Conservation (phyloP, 2,113 vertebrate species). For the Elanus axillaris region DNA sequence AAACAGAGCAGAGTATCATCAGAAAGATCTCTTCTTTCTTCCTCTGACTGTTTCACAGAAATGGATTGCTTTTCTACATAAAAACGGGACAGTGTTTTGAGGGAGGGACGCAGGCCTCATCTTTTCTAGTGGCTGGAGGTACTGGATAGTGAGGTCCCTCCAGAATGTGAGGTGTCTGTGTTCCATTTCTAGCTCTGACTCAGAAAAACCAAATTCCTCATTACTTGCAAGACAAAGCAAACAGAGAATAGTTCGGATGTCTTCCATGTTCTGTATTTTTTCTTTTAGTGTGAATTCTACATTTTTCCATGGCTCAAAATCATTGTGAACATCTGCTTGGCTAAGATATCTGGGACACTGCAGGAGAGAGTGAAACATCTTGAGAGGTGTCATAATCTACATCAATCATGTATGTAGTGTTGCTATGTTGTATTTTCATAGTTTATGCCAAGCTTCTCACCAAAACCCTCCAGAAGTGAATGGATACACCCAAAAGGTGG, state of each 20-base stretch:
- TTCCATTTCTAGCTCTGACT: conserved; percentile 28
- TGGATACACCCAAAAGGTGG: background rate
- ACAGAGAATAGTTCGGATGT: conserved; percentile 1
- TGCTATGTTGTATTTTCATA: background rate
- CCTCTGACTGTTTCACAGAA: background rate
- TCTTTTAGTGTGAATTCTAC: background rate
- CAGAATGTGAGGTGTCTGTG: background rate
- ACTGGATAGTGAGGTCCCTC: background rate
- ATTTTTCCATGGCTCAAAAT: conserved; percentile 26
- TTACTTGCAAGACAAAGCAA: conserved; percentile 30
- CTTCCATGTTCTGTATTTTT: conserved; percentile 13
- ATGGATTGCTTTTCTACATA: background rate
- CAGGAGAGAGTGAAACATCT: conserved; percentile 36
- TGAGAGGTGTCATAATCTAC: conserved; percentile 28
- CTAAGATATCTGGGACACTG: conserved; percentile 6
- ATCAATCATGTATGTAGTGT: background rate
- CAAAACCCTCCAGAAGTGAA: conserved; percentile 7
- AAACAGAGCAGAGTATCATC: background rate
- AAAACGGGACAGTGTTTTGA: background rate
- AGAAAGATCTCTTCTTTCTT: background rate
- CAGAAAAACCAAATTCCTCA: background rate
- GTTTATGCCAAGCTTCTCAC: conserved; percentile 8
- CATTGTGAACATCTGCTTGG: conserved; percentile 64
- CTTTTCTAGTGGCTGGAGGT: background rate
- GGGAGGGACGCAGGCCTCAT: fast-evolving